Evolutionary conservation across 1,140 invertebrate species (phyloP).

Genomic region (Chelonus insularis): DNA sequence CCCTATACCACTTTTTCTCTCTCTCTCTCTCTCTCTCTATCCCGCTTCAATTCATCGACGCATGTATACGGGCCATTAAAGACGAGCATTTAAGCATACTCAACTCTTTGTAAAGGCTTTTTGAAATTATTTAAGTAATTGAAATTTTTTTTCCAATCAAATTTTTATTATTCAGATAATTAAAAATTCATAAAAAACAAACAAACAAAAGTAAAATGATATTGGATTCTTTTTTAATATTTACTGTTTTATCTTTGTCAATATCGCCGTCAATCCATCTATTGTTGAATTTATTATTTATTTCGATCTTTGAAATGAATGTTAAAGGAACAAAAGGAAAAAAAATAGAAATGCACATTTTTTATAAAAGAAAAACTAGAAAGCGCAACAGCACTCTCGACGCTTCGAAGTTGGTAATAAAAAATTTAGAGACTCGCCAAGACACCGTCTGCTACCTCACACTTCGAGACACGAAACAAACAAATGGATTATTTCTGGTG

Average conservation of each 20-base stretch:
- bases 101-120: background rate
- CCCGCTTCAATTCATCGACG: slow-evolving; percentile 1
- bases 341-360: background rate
- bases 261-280: no score
- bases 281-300: background rate
- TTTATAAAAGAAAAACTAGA: background rate
- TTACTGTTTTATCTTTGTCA: background rate
- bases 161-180: no score
- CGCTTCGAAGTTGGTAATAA: background rate
- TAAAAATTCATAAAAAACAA: no score
- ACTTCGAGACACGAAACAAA: slow-evolving; percentile 2
- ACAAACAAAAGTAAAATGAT: no score
- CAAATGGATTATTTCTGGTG: slow-evolving; percentile 14
- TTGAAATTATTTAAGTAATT: background rate
- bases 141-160: background rate
- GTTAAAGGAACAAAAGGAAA: background rate
- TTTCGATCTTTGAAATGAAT: background rate
- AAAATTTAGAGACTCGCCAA: slow-evolving; percentile 4
- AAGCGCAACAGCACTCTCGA: background rate
- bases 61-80: slow-evolving; percentile 14
- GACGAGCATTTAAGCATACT: background rate
- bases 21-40: background rate
- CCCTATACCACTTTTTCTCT: background rate
- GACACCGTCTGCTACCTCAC: background rate
- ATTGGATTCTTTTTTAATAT: no score